A percentile compares a stretch with the other conserved stretches of the same genome.
phyloP scores from a whole-genome alignment of 2,888 invertebrate species.

The Thelaira solivaga region DNA sequence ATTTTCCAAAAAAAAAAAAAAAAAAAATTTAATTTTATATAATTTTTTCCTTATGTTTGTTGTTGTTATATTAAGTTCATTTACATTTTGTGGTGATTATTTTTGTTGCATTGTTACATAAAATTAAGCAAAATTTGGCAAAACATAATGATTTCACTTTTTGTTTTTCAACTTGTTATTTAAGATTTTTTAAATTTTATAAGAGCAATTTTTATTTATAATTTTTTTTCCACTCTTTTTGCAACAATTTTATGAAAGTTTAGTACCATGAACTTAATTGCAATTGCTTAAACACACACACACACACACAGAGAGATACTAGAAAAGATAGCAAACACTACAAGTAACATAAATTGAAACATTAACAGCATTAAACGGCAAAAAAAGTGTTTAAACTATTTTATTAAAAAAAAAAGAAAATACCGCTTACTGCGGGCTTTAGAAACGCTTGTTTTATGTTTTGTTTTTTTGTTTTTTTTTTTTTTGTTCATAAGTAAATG shows the following conservation, averaged over 20 bases:
- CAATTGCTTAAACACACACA: conserved; percentile 5
- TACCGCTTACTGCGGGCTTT: too few relatives aligned
- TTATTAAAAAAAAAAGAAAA: too few relatives aligned
- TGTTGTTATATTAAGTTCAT: conserved; percentile 32
- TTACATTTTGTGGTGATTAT: conserved; percentile 36
- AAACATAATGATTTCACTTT: conserved; percentile 43
- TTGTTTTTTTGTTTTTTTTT: too few relatives aligned
- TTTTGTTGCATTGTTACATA: conserved; percentile 20
- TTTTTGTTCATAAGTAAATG: conserved; percentile 25
- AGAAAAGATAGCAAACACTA: not conserved
- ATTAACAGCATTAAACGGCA: not conserved
- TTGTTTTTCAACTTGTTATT: not conserved
- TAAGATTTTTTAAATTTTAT: not conserved
- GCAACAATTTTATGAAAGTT: conserved; percentile 36
- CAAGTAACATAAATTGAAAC: conserved; percentile 13
- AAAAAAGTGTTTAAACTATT: too few relatives aligned
- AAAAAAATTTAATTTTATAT: too few relatives aligned
- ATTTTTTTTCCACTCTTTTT: conserved; percentile 14
- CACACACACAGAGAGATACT: too few relatives aligned
- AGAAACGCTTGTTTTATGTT: too few relatives aligned
- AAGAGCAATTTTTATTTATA: not conserved
- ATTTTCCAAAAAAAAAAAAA: too few relatives aligned
- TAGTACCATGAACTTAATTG: conserved; percentile 51
- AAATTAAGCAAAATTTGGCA: conserved; percentile 22
- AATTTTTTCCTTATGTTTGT: not conserved